Conservation (phyloP, 2,888 invertebrate species). For the Hedya salicella region DNA sequence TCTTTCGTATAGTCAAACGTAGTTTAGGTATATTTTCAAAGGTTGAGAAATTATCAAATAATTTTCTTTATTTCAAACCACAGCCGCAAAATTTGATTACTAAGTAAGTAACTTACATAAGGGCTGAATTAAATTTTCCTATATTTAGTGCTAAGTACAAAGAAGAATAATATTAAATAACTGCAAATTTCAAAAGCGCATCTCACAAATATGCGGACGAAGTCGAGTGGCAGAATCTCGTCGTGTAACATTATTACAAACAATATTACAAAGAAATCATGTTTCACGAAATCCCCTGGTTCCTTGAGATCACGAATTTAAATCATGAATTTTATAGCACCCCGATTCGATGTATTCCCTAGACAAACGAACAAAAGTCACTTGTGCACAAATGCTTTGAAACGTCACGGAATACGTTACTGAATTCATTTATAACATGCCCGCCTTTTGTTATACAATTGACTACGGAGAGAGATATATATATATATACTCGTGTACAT, state of each 20-base stretch:
- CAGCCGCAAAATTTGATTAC: too few species aligned
- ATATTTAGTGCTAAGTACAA: too few species aligned
- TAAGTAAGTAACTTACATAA: too few species aligned
- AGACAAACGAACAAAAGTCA: slow-evolving; percentile 17
- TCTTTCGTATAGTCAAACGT: too few species aligned
- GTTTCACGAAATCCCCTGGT: slow-evolving; percentile 18
- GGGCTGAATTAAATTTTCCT: too few species aligned
- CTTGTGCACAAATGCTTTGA: slow-evolving; percentile 8
- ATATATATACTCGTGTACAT: too few species aligned
- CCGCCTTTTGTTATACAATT: background rate
- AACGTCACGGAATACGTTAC: background rate
- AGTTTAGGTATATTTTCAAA: too few species aligned
- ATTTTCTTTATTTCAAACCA: too few species aligned
- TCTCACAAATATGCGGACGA: background rate
- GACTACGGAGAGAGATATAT: too few species aligned
- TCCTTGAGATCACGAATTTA: slow-evolving; percentile 25
- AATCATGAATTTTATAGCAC: slow-evolving; percentile 34
- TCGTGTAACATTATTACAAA: slow-evolving; percentile 1
- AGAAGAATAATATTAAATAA: too few species aligned
- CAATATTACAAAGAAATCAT: background rate
- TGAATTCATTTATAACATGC: slow-evolving; percentile 24
- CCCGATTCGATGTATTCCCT: slow-evolving; percentile 24
- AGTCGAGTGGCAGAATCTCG: too few species aligned
- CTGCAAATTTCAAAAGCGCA: background rate
- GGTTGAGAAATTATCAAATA: too few species aligned